phyloP scores from a whole-genome alignment of 2,113 vertebrate species.

The Lethenteron camtschaticum region DNA sequence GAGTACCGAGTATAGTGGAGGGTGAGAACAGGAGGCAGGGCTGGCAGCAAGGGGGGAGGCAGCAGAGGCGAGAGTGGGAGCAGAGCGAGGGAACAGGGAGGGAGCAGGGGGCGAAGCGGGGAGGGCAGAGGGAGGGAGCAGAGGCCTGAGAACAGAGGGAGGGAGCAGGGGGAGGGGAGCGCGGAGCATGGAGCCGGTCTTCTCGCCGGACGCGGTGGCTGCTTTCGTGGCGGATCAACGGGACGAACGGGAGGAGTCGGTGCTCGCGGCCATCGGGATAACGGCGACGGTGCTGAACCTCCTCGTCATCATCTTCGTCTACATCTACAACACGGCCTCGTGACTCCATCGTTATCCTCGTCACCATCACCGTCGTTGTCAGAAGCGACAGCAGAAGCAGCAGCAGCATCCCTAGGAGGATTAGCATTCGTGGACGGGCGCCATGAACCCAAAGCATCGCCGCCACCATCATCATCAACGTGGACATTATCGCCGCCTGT shows the following conservation, averaged over 20 bases:
- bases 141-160: background rate
- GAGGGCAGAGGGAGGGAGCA: background rate
- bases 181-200: background rate
- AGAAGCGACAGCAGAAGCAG: too few relatives aligned
- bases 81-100: background rate
- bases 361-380: too few relatives aligned
- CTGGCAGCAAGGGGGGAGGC: background rate
- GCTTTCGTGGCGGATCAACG: background rate
- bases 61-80: background rate
- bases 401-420: too few relatives aligned
- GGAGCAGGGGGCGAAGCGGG: background rate
- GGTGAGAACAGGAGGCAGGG: background rate
- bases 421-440: too few relatives aligned
- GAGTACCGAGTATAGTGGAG: background rate
- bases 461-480: too few relatives aligned
- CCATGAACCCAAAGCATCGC: too few relatives aligned
- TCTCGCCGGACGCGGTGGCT: background rate
- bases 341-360: background rate
- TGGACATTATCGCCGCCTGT: too few relatives aligned
- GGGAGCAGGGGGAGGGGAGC: background rate
- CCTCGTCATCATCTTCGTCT: slow-evolving; percentile 90
- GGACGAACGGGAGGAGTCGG: slow-evolving; percentile 38
- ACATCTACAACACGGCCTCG: slow-evolving; percentile 72
- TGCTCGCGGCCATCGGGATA: slow-evolving; percentile 86
- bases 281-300: slow-evolving; percentile 89